These are phyloP conservation scores for Laticauda colubrina DNA, from an alignment of 2,113 vertebrate genomes.

Conservation along the genomic window DNA sequence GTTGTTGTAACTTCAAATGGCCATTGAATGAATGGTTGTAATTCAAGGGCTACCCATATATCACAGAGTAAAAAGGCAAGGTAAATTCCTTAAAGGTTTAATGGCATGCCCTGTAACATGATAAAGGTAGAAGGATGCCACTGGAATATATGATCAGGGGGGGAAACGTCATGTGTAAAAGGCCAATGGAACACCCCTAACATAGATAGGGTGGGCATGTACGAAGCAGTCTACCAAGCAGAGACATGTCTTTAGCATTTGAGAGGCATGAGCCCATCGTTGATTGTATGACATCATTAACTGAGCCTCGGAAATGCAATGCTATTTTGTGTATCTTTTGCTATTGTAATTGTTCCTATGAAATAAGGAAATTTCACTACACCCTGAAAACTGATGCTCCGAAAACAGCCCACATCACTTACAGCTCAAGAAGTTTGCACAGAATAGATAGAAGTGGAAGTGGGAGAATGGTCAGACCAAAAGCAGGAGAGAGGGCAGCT, in stretches of 20 bases:
- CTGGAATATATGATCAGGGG: neutral
- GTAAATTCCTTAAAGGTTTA: neutral
- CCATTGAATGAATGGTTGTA: neutral
- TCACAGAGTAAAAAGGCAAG: neutral
- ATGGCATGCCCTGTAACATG: neutral
- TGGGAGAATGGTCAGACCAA: neutral
- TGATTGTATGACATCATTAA: neutral
- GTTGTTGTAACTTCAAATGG: neutral
- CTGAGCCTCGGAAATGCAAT: neutral
- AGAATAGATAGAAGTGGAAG: neutral
- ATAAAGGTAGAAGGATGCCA: neutral
- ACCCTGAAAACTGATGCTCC: neutral
- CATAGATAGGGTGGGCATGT: neutral
- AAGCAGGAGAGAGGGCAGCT: neutral
- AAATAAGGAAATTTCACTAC: neutral
- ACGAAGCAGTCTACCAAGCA: neutral
- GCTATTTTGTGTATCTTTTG: neutral
- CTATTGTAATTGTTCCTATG: neutral
- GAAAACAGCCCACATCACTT: neutral
- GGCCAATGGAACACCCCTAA: neutral
- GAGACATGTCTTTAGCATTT: neutral
- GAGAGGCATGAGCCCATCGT: neutral
- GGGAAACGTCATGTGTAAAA: neutral
- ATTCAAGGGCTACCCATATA: neutral
- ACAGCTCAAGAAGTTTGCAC: neutral